Conservation (phyloP, 92 coral and sea anemone species). For the Anthopleura xanthogrammica region DNA sequence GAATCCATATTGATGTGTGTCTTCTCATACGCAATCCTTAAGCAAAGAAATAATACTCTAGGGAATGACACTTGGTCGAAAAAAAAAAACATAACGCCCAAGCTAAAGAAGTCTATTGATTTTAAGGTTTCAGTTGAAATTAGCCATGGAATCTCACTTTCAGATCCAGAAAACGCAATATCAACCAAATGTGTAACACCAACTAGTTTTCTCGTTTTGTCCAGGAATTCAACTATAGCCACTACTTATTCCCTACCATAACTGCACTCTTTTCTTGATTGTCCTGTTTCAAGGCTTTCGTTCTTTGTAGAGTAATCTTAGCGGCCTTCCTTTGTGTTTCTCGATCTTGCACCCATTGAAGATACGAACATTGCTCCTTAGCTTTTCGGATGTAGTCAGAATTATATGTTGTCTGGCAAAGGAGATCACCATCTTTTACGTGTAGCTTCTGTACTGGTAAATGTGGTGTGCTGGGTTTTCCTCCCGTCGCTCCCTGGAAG, state of each 20-base stretch:
- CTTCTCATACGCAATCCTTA: too few species aligned
- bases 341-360: conserved; percentile 67
- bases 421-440: conserved; percentile 46
- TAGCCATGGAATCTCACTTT: not conserved
- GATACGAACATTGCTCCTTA: conserved; percentile 69
- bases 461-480: conserved; percentile 75
- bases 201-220: not conserved
- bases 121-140: too few species aligned
- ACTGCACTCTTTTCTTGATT: conserved; percentile 3
- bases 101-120: too few species aligned
- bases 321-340: conserved; percentile 47
- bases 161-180: not conserved
- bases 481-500: conserved; percentile 78
- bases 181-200: not conserved
- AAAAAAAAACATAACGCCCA: too few species aligned
- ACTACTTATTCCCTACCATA: conserved; percentile 7
- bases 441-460: conserved; percentile 68
- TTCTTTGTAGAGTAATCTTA: conserved; percentile 15
- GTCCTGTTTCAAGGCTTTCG: not conserved
- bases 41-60: too few species aligned
- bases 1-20: too few species aligned
- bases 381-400: conserved; percentile 67
- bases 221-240: not conserved
- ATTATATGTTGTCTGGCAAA: conserved; percentile 62
- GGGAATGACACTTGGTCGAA: too few species aligned